These are phyloP conservation scores for Vireo griseus DNA, from an alignment of 2,797 vertebrate genomes.

Conservation along the genomic window DNA sequence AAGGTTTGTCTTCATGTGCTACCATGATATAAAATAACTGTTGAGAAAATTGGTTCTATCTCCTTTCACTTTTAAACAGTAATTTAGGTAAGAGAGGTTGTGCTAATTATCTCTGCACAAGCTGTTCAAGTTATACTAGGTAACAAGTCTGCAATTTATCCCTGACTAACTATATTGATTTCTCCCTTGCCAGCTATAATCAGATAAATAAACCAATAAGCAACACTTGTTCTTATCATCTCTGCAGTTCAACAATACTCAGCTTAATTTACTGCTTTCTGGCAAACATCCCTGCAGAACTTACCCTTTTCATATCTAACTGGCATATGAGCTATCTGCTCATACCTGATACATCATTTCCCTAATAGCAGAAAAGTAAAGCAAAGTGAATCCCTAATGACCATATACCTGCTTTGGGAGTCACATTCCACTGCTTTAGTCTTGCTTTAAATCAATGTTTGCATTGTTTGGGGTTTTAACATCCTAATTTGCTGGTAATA, in stretches of 20 bases:
- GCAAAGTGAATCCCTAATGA: neutral
- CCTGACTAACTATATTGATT: conserved; percentile 45
- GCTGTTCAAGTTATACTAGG: conserved; percentile 6
- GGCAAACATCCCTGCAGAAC: neutral
- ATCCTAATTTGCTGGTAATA: conserved; percentile 33
- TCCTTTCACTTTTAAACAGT: neutral
- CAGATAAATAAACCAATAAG: conserved; percentile 48
- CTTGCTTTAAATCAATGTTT: conserved; percentile 53
- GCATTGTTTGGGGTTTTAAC: conserved; percentile 18
- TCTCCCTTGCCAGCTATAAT: conserved; percentile 25
- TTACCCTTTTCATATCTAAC: neutral
- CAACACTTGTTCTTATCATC: conserved; percentile 5
- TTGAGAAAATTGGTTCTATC: neutral
- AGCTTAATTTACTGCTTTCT: conserved; percentile 12
- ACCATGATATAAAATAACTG: neutral
- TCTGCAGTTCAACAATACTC: neutral
- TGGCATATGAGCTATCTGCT: neutral
- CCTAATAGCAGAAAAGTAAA: conserved; percentile 2
- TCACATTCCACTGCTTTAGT: neutral
- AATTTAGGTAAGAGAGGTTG: conserved; percentile 34
- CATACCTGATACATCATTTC: neutral
- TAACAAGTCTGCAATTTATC: conserved; percentile 35
- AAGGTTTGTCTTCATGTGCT: neutral
- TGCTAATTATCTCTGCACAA: conserved; percentile 21
- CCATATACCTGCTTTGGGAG: neutral